phyloP scores from a whole-genome alignment of 2,888 invertebrate genomes.

The Microctonus hyperodae region DNA sequence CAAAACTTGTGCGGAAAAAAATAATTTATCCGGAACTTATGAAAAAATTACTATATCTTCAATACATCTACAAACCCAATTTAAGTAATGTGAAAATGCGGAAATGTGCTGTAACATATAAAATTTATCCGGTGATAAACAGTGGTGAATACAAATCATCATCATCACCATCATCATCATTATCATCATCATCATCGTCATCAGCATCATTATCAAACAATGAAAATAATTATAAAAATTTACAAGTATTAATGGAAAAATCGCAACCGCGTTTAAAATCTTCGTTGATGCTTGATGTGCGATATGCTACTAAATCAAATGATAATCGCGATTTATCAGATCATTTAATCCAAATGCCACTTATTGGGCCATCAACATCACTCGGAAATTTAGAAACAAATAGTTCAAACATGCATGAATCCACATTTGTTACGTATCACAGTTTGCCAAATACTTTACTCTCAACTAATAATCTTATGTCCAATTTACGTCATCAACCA shows the following conservation, averaged over 20 bases:
- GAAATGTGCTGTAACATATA: slow-evolving; percentile 54
- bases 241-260: slow-evolving; percentile 11
- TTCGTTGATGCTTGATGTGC: slow-evolving; percentile 56
- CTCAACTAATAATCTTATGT: slow-evolving; percentile 12
- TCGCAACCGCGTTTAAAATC: slow-evolving; percentile 51
- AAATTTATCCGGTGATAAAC: slow-evolving; percentile 48
- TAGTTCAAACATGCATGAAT: slow-evolving; percentile 23
- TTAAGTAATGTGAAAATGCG: slow-evolving; percentile 66
- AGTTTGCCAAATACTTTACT: slow-evolving; percentile 45
- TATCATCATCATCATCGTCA: no score
- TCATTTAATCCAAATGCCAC: slow-evolving; percentile 26
- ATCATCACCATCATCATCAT: no score
- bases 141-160: slow-evolving; percentile 40
- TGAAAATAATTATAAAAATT: slow-evolving; percentile 37
- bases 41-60: slow-evolving; percentile 76
- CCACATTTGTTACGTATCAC: slow-evolving; percentile 44
- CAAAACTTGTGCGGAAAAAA: slow-evolving; percentile 76
- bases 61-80: slow-evolving; percentile 68
- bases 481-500: slow-evolving; percentile 38
- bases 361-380: slow-evolving; percentile 37
- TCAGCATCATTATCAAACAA: no score
- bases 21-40: slow-evolving; percentile 75
- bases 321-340: slow-evolving; percentile 40
- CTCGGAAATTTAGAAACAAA: slow-evolving; percentile 38
- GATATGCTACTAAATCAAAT: slow-evolving; percentile 49